Evolutionary conservation across 2,888 invertebrate species (phyloP), one percentile per base, ranked within the genome.

Genomic region (Liposcelis brunnea): DNA sequence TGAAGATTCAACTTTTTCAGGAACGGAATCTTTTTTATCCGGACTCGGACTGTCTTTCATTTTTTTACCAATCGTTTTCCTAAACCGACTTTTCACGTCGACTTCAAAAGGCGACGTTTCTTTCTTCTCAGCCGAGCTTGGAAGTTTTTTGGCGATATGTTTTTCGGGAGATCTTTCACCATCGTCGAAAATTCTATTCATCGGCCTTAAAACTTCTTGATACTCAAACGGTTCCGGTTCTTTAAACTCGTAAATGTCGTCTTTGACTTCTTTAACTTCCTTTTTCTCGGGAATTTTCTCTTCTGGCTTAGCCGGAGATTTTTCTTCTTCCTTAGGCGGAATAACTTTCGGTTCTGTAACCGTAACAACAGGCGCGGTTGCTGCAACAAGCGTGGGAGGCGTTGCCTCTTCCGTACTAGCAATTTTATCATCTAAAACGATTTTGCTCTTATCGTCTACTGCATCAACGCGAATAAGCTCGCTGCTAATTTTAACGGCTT

Each of bases 151-250:
- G 34, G 16, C 31, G 32, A 43, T 16, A 10, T 43, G 35, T 40
- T 46, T 46, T 45, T 44, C 44, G 14, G 43, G 8, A 7, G 46
- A 43, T 19, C 37, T 31, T 15, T 51, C 46, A 33, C 38, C 14
- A 15, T 54, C 53, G 31, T 70, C 70, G 48, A 69, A 69, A 47
- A 69, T 66, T 35, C 69, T 61, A 56, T 68, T 67, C 19, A 65
- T 63, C 12, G 51, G 40, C 34, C 53, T 45, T 40, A 81, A 72
- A 7, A 79, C 71, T 62, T 86, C 85, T 11, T 40, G 40, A 52
- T 85, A 75, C 59, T 86, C 85, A 57, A 86, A 86, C 0, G 86
- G 85, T 60, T 87, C 86, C 0, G 85, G 84, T 61, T 87, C 86
- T 60, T 86, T 86, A 58, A 87, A 87, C 61, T 87, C 86, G 57